Evolutionary conservation across 2,888 invertebrate genomes (phyloP).

Genomic region (Automeris io): DNA sequence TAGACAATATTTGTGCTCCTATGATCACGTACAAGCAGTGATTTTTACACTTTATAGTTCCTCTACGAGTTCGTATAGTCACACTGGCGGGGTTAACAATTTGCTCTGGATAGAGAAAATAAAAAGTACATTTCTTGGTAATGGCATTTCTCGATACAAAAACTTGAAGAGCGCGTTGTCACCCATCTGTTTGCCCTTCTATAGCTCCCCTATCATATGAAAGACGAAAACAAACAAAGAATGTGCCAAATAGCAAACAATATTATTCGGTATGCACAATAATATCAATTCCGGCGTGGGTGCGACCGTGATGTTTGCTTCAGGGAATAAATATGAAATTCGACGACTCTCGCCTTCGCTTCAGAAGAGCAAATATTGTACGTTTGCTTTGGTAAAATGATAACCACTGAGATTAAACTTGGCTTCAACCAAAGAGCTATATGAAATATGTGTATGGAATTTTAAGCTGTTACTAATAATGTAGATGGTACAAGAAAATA

Average conservation of each 20-base stretch:
- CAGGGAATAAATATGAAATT: constrained; percentile 76
- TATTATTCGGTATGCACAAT: constrained; percentile 78
- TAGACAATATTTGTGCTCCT: constrained; percentile 60
- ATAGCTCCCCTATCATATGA: constrained; percentile 75
- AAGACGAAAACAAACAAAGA: constrained; percentile 75
- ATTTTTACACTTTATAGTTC: constrained; percentile 53
- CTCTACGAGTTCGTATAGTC: constrained; percentile 16
- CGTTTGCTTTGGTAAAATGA: constrained; percentile 76
- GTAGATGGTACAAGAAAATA: no score
- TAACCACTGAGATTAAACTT: constrained; percentile 72
- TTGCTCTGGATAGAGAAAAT: constrained; percentile 21
- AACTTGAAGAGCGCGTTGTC: constrained; percentile 54
- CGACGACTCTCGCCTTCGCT: constrained; percentile 64
- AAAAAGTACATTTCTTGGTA: constrained; percentile 55
- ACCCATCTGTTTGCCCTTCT: constrained; percentile 68
- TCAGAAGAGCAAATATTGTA: constrained; percentile 71
- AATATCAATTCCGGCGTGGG: constrained; percentile 74
- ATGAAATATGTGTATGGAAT: constrained; percentile 36
- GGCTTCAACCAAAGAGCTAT: constrained; percentile 56
- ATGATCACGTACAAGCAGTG: constrained; percentile 54
- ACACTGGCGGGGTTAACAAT: constrained; percentile 8
- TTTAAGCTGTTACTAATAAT: constrained; percentile 12
- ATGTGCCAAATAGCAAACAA: constrained; percentile 78
- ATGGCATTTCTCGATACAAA: constrained; percentile 61
- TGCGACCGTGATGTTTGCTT: constrained; percentile 59